Evolutionary conservation across 1,140 invertebrate genomes (phyloP).

Genomic region (Drosophila tsacasi): DNA sequence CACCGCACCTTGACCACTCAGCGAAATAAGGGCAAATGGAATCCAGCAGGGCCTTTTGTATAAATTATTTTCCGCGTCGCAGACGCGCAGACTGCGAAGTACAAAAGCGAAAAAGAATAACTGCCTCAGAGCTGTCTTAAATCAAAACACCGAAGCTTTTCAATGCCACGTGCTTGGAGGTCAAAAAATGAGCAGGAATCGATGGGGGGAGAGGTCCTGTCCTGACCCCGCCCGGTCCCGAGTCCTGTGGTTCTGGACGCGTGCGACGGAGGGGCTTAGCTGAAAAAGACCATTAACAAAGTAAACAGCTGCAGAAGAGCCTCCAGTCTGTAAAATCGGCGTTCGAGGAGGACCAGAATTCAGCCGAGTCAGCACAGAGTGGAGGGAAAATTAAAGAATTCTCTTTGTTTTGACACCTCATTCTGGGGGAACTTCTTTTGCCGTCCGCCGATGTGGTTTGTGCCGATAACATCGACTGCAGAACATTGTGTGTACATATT

Average conservation of each 20-base stretch:
- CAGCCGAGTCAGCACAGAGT: conserved; percentile 59
- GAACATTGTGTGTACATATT: conserved; percentile 27
- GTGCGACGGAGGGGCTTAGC: conserved; percentile 70
- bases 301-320: conserved; percentile 76
- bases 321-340: conserved; percentile 44
- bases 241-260: conserved; percentile 25
- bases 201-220: conserved; percentile 35
- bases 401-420: conserved; percentile 75
- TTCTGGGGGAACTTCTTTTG: conserved; percentile 16
- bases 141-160: conserved; percentile 69
- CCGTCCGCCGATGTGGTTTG: neutral
- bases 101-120: conserved; percentile 41
- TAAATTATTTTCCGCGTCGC: conserved; percentile 76
- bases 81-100: conserved; percentile 36
- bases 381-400: conserved; percentile 56
- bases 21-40: conserved; percentile 68
- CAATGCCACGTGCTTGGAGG: conserved; percentile 67
- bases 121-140: conserved; percentile 50
- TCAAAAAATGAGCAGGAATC: conserved; percentile 76
- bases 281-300: conserved; percentile 83
- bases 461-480: conserved; percentile 26
- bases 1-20: conserved; percentile 44
- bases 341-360: conserved; percentile 43
- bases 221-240: neutral
- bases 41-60: conserved; percentile 67